phyloP scores from a whole-genome alignment of 2,797 vertebrate species.

The Astyanax mexicanus region DNA sequence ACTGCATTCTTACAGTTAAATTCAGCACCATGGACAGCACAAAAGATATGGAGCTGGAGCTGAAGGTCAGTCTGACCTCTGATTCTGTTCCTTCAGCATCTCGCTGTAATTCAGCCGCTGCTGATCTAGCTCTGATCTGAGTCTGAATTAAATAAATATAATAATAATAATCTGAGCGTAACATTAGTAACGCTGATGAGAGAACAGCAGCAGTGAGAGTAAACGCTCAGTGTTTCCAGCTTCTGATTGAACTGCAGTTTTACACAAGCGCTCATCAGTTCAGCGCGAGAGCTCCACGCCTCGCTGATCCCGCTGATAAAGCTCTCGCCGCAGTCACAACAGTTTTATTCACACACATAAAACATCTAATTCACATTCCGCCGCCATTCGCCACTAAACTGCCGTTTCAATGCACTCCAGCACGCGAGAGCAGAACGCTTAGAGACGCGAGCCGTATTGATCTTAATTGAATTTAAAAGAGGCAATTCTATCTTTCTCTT shows the following conservation, averaged over 20 bases:
- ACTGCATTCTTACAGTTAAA: too few species aligned
- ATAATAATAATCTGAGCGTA: background rate
- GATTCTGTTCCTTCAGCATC: too few species aligned
- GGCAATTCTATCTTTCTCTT: background rate
- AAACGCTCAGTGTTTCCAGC: background rate
- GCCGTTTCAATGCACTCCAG: background rate
- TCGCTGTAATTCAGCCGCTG: too few species aligned
- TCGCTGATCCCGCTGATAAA: slow-evolving; percentile 1
- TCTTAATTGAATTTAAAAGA: background rate
- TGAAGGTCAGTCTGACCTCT: too few species aligned
- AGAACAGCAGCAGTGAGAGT: background rate
- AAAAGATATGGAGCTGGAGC: too few species aligned
- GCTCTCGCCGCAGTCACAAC: slow-evolving; percentile 7
- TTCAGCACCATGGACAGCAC: too few species aligned
- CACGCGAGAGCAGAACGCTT: background rate
- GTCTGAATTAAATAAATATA: slow-evolving; percentile 15
- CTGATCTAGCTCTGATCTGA: too few species aligned
- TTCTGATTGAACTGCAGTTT: slow-evolving; percentile 5
- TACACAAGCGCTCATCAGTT: slow-evolving; percentile 9
- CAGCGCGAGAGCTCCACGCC: background rate
- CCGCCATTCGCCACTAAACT: background rate
- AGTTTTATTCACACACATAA: slow-evolving; percentile 16
- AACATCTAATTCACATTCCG: background rate
- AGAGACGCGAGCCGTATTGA: background rate
- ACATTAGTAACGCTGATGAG: slow-evolving; percentile 2